phyloP scores from a whole-genome alignment of 2,113 vertebrate species.

The Pelvicachromis taeniatus region DNA sequence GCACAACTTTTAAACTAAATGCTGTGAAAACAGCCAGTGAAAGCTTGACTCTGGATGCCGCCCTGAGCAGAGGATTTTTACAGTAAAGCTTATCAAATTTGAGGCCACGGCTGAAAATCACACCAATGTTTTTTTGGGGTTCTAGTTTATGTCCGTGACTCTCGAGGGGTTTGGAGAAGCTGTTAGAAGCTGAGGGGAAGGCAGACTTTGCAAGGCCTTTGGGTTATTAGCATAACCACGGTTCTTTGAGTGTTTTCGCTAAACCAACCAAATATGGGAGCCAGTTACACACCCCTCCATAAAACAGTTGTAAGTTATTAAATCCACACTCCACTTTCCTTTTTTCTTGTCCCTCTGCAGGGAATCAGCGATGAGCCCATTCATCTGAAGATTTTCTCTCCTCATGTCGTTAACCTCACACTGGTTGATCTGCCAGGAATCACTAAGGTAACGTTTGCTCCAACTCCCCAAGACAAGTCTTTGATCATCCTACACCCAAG shows the following conservation, averaged over 20 bases:
- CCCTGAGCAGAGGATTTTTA: background rate
- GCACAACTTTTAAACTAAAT: background rate
- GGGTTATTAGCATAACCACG: background rate
- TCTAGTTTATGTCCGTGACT: background rate
- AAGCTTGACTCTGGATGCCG: background rate
- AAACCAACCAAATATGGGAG: background rate
- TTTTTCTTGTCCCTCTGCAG: conserved; percentile 65
- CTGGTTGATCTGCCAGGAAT: conserved; percentile 98
- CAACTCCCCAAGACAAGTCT: background rate
- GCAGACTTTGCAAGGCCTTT: background rate
- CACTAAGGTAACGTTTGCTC: conserved; percentile 83
- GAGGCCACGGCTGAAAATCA: background rate
- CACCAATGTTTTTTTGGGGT: background rate
- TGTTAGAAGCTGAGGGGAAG: background rate
- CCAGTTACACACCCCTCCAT: background rate
- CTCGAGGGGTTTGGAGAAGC: background rate
- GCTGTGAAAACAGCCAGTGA: background rate
- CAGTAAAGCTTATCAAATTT: background rate
- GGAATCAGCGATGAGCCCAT: conserved; percentile 97
- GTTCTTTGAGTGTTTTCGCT: background rate
- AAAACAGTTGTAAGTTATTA: background rate
- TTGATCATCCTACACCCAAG: background rate
- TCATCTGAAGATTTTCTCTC: conserved; percentile 96
- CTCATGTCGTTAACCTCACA: conserved; percentile 94
- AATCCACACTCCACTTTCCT: background rate